Evolutionary conservation across 2,888 invertebrate species (phyloP), one percentile per base, ranked within the genome.

Genomic region (Cosmia pyralina): DNA sequence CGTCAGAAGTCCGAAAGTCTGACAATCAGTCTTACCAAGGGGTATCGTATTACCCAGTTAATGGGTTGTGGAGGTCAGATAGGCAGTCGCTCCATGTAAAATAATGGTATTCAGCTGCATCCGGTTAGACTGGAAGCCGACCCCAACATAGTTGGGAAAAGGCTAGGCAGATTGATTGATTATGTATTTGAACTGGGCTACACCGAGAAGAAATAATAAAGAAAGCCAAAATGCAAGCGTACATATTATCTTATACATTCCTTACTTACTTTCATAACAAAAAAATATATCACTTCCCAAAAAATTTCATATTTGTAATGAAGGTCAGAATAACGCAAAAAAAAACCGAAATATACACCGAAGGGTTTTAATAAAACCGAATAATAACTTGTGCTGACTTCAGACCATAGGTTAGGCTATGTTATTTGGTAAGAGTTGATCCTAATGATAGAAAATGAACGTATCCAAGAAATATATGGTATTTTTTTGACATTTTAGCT

Each of bases 321-420:
- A 77, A 58, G 58, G 69, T 81, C 63, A 28, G 67, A 57, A 50
- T 65, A 62, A 62, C 69, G n/a, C n/a, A 34, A 50, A 70, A 76
- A 82, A 82, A 83, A 72, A 34, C n/a, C 67, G 19, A 59, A 69
- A 75, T 68, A 41, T 67, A 71, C 22, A 55, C 34, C 38, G 19
- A 67, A 60, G 13, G 71, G 53, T 74, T 82, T 77, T 81, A 81
- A 81, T 84, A 81, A 81, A 84, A 41, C 68, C 28, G 57, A 46
- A 77, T 46, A 19, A 50, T 74, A 69, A 72, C 53, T 77, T 77
- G 48, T 59, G 41, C 19, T 46, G 76, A 22, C 52, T 65, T 15
- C 44, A 11, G 38, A 19, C 38, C 28, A 68, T 48, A 22, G 46
- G 17, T 34, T 68, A 46, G 22, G n/a, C 17, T 41, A 48, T n/a